Base-by-base conservation (phyloP, 2,888 invertebrate species). In the Andricus quercusramuli region DNA sequence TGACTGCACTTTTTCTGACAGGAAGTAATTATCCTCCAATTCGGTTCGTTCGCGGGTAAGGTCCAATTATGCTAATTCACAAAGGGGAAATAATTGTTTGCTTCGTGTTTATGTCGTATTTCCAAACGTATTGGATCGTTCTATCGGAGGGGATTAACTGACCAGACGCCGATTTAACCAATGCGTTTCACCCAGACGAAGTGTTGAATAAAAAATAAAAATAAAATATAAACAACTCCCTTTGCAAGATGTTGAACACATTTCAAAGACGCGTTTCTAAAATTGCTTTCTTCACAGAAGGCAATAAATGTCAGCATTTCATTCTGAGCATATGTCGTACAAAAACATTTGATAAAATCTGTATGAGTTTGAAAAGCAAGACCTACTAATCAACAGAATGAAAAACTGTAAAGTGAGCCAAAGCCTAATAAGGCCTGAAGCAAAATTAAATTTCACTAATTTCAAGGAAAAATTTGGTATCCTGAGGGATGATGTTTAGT, bases 51-150 rank as follows among this genome's bases (percentile, higher is more conserved):
- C 80, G 78, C 68, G 70, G 70, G 80, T 47, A 80, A 80, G 78
- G 80, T 78, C 56, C 70, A 78, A 80, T 80, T 80, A 80, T 80
- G 80, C 80, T 80, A 80, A 80, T 78, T 79, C 65, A 65, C 64
- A 67, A 78, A 44, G 78, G 66, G 66, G 78, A 76, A 76, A 79
- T 79, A 79, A 79, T 79, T 79, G 79, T 79, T 74, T 74, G 79
- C 64, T 56, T 68, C 79, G 79, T 79, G 79, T 79, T 79, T 74
- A 78, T 65, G 77, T 65, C 77, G 62, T 41, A 44, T 47, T 44
- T 20, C 64, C 47, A 78, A 65, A 62, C 77, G 78, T 79, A 79
- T 65, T 79, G 78, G 78, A 64, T 77, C 77, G 44, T 77, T 77
- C 62, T n/a, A 77, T 77, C 77, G 62, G 20, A 41, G 20, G 32